These are phyloP conservation scores for Cartodere bifasciata DNA, from an alignment of 2,888 invertebrate genomes.

Conservation along the genomic window DNA sequence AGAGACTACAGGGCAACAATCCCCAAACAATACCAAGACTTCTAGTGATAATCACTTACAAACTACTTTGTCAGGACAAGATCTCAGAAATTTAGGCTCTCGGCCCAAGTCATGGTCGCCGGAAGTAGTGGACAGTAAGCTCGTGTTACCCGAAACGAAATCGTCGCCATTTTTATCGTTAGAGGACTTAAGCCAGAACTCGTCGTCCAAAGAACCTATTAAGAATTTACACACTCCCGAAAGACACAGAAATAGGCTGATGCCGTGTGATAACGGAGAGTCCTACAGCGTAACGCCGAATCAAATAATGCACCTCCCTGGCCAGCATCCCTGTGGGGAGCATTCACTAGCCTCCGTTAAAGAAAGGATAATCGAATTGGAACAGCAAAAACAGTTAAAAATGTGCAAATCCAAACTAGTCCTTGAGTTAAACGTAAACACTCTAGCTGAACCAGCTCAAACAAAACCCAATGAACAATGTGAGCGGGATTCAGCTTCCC, in stretches of 20 bases:
- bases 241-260: slow-evolving; percentile 52
- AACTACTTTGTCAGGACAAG: slow-evolving; percentile 25
- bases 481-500: too few species aligned
- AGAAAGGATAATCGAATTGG: slow-evolving; percentile 61
- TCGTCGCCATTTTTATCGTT: slow-evolving; percentile 49
- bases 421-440: too few species aligned
- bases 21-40: neutral
- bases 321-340: slow-evolving; percentile 24
- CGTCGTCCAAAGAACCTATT: slow-evolving; percentile 23
- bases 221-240: slow-evolving; percentile 14
- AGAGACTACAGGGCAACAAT: slow-evolving; percentile 7
- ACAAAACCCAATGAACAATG: too few species aligned
- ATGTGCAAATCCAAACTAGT: slow-evolving; percentile 34
- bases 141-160: slow-evolving; percentile 37
- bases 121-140: slow-evolving; percentile 49
- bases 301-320: slow-evolving; percentile 70
- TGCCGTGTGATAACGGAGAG: slow-evolving; percentile 76
- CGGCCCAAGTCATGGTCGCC: slow-evolving; percentile 39
- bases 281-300: slow-evolving; percentile 85
- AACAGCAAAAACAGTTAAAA: slow-evolving; percentile 37
- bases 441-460: too few species aligned
- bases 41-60: slow-evolving; percentile 18
- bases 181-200: slow-evolving; percentile 44
- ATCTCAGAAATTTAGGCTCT: slow-evolving; percentile 26
- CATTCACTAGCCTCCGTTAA: slow-evolving; percentile 41